Evolutionary conservation across 2,888 invertebrate genomes (phyloP).

Genomic region (Hetaerina titia): DNA sequence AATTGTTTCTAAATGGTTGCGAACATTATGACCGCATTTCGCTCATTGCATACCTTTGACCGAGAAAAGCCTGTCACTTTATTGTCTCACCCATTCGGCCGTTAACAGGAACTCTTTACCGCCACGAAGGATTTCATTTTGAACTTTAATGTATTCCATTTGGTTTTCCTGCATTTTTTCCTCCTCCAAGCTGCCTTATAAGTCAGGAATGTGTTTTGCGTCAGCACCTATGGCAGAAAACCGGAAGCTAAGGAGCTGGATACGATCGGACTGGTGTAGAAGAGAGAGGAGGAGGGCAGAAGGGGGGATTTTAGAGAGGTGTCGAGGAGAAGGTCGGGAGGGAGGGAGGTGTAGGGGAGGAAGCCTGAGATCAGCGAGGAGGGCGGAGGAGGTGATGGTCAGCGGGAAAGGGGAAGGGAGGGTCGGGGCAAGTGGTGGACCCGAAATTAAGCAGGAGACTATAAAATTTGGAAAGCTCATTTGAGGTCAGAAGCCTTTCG

Average conservation of each 20-base stretch:
- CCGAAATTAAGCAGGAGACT: conserved; percentile 24
- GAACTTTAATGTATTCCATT: not conserved
- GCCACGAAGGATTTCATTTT: not conserved
- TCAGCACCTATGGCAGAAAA: not conserved
- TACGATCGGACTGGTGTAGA: conserved; percentile 9
- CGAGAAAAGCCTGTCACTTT: not conserved
- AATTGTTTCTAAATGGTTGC: not conserved
- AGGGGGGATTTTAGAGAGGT: not conserved
- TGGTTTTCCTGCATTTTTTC: not conserved
- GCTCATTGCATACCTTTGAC: not conserved
- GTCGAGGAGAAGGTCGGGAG: not conserved
- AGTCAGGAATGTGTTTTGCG: conserved; percentile 9
- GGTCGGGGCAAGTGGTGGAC: not conserved
- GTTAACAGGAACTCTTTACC: not conserved
- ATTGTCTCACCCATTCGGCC: not conserved
- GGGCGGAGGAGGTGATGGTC: not conserved
- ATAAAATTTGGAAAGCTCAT: conserved; percentile 62
- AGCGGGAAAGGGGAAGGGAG: not conserved
- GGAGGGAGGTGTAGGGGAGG: not conserved
- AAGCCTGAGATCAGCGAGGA: too few relatives aligned
- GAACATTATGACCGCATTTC: not conserved
- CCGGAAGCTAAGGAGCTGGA: conserved; percentile 42
- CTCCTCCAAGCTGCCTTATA: not conserved
- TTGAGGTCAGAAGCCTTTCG: conserved; percentile 43
- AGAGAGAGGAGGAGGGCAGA: not conserved